Conservation (phyloP, 2,113 vertebrate genomes). For the Phaetusa simplex region DNA sequence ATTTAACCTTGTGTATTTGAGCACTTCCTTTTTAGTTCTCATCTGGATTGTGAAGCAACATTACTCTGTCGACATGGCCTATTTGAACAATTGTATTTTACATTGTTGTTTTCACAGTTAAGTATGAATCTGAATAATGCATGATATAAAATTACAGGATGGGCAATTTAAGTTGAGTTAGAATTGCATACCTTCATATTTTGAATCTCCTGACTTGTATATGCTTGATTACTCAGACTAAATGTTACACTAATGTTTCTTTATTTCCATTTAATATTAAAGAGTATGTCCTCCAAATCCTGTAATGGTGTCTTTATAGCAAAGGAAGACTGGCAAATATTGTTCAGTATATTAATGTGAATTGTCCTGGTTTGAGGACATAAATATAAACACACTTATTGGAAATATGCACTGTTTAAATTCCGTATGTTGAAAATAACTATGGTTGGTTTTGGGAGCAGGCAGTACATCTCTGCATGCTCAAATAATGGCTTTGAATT, state of each 20-base stretch:
- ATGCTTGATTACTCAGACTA: background rate
- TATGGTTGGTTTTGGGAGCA: background rate
- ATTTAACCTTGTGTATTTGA: background rate
- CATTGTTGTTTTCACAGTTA: background rate
- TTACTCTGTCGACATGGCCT: background rate
- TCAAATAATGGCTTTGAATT: background rate
- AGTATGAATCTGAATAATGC: background rate
- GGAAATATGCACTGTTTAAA: background rate
- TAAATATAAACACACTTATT: background rate
- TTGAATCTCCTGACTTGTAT: background rate
- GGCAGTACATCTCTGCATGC: background rate
- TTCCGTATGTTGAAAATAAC: background rate
- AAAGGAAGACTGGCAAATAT: background rate
- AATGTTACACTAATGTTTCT: background rate
- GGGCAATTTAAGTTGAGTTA: background rate
- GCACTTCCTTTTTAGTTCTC: background rate
- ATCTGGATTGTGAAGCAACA: background rate
- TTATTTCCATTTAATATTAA: background rate
- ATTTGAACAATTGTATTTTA: background rate
- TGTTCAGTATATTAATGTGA: background rate
- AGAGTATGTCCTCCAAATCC: background rate
- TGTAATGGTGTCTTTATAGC: background rate
- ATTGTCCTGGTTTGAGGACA: too few relatives aligned
- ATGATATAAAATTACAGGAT: background rate
- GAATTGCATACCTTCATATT: background rate